Conservation (phyloP, 2,113 vertebrate species). For the Phalacrocorax carbo region DNA sequence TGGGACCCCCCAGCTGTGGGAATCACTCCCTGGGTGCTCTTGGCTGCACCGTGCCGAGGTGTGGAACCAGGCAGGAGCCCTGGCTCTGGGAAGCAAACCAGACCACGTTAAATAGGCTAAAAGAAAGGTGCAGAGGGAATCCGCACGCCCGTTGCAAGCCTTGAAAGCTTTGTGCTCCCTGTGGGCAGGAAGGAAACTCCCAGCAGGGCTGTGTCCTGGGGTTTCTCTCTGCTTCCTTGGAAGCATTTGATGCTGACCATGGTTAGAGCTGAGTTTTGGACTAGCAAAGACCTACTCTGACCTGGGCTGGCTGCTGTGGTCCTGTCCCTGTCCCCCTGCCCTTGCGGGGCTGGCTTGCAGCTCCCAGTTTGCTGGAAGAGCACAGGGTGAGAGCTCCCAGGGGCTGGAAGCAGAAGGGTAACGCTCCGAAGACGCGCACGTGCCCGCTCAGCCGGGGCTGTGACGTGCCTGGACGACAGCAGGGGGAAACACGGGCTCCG, state of each 20-base stretch:
- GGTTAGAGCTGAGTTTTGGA: neutral
- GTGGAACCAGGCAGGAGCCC: neutral
- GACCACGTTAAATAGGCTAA: rapidly evolving
- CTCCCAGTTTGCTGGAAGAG: neutral
- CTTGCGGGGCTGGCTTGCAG: neutral
- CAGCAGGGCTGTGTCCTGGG: neutral
- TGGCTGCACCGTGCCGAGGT: rapidly evolving
- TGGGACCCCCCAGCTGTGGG: rapidly evolving
- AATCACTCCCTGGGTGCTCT: neutral
- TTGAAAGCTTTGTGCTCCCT: neutral
- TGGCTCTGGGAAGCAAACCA: neutral
- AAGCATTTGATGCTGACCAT: neutral
- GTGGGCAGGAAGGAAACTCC: neutral
- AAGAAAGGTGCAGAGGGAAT: neutral
- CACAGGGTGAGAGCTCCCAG: neutral
- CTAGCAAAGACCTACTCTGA: too few relatives aligned
- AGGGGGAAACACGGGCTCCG: neutral
- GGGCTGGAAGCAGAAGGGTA: neutral
- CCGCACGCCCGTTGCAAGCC: rapidly evolving
- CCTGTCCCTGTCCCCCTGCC: neutral
- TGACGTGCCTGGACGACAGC: neutral
- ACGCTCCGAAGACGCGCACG: neutral
- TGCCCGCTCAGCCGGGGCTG: neutral
- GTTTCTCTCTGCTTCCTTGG: neutral
- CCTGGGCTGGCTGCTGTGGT: neutral